phyloP scores from a whole-genome alignment of 1,140 invertebrate genomes.

The Luehdorfia chinensis region DNA sequence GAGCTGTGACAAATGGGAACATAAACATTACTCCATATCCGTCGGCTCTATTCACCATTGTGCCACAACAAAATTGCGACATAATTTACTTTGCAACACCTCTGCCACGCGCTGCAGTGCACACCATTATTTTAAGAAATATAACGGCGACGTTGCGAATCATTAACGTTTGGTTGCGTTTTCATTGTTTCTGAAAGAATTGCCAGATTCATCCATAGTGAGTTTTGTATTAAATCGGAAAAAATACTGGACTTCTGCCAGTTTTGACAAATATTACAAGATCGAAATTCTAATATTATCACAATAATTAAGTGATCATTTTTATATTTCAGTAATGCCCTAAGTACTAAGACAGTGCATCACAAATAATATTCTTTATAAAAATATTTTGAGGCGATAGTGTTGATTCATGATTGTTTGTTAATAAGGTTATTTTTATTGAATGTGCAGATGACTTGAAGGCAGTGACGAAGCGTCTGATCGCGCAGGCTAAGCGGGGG shows the following conservation, averaged over 20 bases:
- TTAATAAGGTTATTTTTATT: too few relatives aligned
- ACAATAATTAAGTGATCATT: too few relatives aligned
- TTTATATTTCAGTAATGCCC: slow-evolving; percentile 7
- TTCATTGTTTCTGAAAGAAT: too few relatives aligned
- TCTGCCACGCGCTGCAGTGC: slow-evolving; percentile 48
- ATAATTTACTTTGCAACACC: slow-evolving; percentile 68
- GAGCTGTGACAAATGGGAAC: slow-evolving; percentile 59
- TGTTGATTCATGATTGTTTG: too few relatives aligned
- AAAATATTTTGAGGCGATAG: too few relatives aligned
- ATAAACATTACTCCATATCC: slow-evolving; percentile 73
- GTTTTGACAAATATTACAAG: too few relatives aligned
- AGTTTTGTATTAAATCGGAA: too few relatives aligned
- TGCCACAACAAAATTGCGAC: slow-evolving; percentile 67
- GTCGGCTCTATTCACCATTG: slow-evolving; percentile 64
- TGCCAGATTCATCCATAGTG: slow-evolving; percentile 24
- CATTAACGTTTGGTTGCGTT: too few relatives aligned
- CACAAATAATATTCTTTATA: too few relatives aligned
- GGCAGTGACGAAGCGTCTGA: slow-evolving; percentile 82
- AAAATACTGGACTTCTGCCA: too few relatives aligned
- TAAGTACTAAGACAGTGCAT: too few relatives aligned
- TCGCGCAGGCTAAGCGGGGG: slow-evolving; percentile 84
- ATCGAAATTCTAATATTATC: too few relatives aligned
- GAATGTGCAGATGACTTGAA: slow-evolving; percentile 80
- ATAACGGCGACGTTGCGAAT: slow-evolving; percentile 42
- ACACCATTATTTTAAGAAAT: slow-evolving; percentile 59